Conservation (phyloP, 2,797 vertebrate species). For the Tangara arthus region DNA sequence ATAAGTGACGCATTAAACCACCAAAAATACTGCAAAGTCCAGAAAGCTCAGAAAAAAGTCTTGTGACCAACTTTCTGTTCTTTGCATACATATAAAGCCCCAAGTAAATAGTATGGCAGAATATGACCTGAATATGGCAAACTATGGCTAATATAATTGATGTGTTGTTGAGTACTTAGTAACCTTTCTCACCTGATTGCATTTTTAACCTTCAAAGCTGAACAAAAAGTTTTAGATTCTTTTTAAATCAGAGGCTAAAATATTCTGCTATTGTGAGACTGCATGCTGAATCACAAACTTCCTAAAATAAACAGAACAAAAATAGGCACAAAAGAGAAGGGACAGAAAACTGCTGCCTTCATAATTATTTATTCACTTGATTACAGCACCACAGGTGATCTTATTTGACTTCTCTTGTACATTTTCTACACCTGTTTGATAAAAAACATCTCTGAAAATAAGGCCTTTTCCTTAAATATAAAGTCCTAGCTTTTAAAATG, state of each 20-base stretch:
- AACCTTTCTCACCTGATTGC: not conserved
- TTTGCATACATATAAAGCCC: not conserved
- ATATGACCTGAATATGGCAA: not conserved
- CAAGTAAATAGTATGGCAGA: not conserved
- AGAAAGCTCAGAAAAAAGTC: not conserved
- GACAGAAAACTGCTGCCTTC: not conserved
- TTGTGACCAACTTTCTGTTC: not conserved
- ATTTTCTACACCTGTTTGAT: not conserved
- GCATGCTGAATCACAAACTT: not conserved
- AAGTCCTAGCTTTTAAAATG: not conserved
- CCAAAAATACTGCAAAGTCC: not conserved
- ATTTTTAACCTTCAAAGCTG: not conserved
- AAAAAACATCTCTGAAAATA: not conserved
- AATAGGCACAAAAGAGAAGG: not conserved
- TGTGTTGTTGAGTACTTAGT: not conserved
- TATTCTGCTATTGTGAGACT: not conserved
- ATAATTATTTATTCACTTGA: not conserved
- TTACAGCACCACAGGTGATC: not conserved
- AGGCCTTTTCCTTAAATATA: not conserved
- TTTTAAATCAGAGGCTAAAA: not conserved
- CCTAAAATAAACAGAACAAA: constrained; percentile 9
- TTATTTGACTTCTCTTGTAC: not conserved
- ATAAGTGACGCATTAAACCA: not conserved
- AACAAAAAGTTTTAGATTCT: not conserved
- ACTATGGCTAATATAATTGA: not conserved